Evolutionary conservation across 2,797 vertebrate species (phyloP).

Genomic region (Falco cherrug): DNA sequence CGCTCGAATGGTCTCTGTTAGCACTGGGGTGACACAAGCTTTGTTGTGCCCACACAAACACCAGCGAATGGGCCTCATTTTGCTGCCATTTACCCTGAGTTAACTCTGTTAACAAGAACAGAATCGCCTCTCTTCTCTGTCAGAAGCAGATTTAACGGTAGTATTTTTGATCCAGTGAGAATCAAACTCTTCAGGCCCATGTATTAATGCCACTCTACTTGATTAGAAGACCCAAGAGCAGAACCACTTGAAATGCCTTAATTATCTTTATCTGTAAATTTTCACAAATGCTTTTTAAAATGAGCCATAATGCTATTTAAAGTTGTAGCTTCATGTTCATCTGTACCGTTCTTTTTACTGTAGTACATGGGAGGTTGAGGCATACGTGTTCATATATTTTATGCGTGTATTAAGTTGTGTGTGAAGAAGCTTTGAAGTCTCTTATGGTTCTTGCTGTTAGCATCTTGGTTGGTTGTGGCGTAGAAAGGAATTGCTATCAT

Average conservation of each 20-base stretch:
- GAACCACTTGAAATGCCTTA: not conserved
- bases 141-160: not conserved
- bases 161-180: not conserved
- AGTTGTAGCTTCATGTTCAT: not conserved
- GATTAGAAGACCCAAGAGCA: not conserved
- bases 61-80: not conserved
- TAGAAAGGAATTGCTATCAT: not conserved
- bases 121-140: not conserved
- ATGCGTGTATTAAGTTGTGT: not conserved
- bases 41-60: not conserved
- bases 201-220: not conserved
- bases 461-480: not conserved
- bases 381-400: rapidly evolving
- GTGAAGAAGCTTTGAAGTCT: not conserved
- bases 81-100: not conserved
- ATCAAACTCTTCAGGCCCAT: not conserved
- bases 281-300: not conserved
- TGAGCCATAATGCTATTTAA: not conserved
- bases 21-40: not conserved
- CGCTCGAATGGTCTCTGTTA: not conserved
- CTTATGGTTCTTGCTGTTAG: not conserved
- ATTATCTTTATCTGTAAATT: not conserved
- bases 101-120: not conserved
- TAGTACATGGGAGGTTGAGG: not conserved
- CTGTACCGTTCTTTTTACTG: not conserved